phyloP scores from a whole-genome alignment of 2,888 invertebrate species.

The Agonopterix alstromeriana region DNA sequence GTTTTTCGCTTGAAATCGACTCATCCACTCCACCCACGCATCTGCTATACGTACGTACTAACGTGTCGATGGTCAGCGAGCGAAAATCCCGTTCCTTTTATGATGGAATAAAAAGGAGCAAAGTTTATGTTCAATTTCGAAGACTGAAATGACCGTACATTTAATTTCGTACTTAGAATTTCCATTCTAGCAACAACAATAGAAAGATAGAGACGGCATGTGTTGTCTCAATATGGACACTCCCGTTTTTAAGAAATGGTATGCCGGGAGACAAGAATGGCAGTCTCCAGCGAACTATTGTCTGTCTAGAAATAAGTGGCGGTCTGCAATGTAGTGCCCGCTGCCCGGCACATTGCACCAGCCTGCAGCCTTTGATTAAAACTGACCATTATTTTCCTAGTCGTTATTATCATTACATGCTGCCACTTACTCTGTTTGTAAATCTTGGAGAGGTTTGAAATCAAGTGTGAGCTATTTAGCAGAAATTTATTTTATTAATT shows the following conservation, averaged over 20 bases:
- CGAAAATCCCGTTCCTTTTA: constrained; percentile 9
- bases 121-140: constrained; percentile 10
- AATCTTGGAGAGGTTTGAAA: too few relatives aligned
- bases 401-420: not conserved
- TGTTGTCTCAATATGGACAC: constrained; percentile 21
- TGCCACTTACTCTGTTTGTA: not conserved
- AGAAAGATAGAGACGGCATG: constrained; percentile 14
- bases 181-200: constrained; percentile 18
- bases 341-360: constrained; percentile 3
- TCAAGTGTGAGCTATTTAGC: too few relatives aligned
- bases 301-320: constrained; percentile 14
- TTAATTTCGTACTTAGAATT: constrained; percentile 18
- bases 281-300: constrained; percentile 10
- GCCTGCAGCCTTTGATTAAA: constrained; percentile 11
- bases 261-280: constrained; percentile 11
- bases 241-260: constrained; percentile 19
- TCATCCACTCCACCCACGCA: constrained; percentile 34
- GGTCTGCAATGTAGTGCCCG: constrained; percentile 2
- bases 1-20: constrained; percentile 48
- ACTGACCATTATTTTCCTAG: constrained; percentile 10
- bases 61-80: not conserved
- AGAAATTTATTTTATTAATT: too few relatives aligned
- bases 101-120: constrained; percentile 7
- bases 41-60: constrained; percentile 32
- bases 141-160: constrained; percentile 13